Evolutionary conservation across 2,113 vertebrate species (phyloP).

Genomic region (Dasyornis broadbenti): DNA sequence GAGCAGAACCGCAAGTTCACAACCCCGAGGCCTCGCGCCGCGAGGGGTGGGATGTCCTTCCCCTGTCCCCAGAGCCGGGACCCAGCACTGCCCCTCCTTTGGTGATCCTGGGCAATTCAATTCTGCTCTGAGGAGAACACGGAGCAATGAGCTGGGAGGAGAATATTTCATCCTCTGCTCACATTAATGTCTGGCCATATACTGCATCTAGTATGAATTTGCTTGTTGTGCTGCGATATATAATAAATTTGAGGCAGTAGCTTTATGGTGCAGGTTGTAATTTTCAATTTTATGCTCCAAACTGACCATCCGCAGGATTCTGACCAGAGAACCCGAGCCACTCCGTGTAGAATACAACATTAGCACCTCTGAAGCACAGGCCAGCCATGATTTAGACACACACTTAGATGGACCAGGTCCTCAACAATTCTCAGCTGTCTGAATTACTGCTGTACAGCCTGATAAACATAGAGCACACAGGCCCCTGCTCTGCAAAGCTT

Average conservation of each 20-base stretch:
- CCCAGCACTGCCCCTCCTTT: background rate
- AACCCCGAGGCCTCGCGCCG: background rate
- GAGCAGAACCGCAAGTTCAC: background rate
- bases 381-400: constrained; percentile 33
- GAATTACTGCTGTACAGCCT: constrained; percentile 20
- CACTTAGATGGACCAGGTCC: constrained; percentile 29
- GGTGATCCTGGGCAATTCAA: background rate
- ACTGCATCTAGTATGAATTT: constrained; percentile 50
- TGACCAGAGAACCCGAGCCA: background rate
- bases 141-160: background rate
- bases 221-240: constrained; percentile 54
- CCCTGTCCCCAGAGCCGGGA: background rate
- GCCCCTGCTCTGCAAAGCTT: background rate
- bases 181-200: constrained; percentile 43
- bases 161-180: constrained; percentile 41
- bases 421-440: constrained; percentile 26
- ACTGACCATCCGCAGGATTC: constrained; percentile 40
- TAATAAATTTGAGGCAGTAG: constrained; percentile 49
- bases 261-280: constrained; percentile 43
- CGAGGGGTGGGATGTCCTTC: background rate
- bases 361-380: constrained; percentile 1
- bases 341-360: background rate
- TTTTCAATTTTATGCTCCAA: constrained; percentile 53
- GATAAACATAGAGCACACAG: background rate
- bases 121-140: background rate